phyloP scores from a whole-genome alignment of 2,113 vertebrate genomes.

The Sinocyclocheilus grahami region DNA sequence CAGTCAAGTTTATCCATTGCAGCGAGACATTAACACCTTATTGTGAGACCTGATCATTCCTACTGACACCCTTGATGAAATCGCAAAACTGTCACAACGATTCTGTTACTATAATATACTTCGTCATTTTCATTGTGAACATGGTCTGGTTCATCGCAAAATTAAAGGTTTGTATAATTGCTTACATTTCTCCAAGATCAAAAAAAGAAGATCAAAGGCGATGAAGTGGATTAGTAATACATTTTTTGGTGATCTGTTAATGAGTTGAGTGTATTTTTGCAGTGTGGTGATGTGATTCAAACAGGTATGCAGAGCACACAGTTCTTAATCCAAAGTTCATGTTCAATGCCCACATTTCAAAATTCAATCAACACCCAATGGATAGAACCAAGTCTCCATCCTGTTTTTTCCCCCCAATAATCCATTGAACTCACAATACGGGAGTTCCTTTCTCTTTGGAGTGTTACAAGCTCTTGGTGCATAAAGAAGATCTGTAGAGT shows the following conservation, averaged over 20 bases:
- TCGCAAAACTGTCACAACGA: not conserved
- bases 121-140: not conserved
- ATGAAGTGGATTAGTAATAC: not conserved
- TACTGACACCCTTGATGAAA: not conserved
- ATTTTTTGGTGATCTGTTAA: constrained; percentile 37
- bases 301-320: not conserved
- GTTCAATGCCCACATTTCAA: too few relatives aligned
- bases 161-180: not conserved
- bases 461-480: too few relatives aligned
- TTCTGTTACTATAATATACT: not conserved
- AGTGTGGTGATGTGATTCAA: not conserved
- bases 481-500: too few relatives aligned
- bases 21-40: not conserved
- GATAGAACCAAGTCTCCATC: too few relatives aligned
- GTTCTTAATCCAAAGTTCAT: too few relatives aligned
- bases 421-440: too few relatives aligned
- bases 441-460: too few relatives aligned
- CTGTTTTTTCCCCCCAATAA: too few relatives aligned
- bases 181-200: not conserved
- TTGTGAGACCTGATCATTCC: not conserved
- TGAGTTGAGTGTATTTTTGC: constrained; percentile 2
- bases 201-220: constrained; percentile 45
- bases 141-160: not conserved
- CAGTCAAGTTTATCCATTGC: not conserved
- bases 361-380: too few relatives aligned